Evolutionary conservation across 2,113 vertebrate genomes (phyloP).

Genomic region (Pygoscelis adeliae): DNA sequence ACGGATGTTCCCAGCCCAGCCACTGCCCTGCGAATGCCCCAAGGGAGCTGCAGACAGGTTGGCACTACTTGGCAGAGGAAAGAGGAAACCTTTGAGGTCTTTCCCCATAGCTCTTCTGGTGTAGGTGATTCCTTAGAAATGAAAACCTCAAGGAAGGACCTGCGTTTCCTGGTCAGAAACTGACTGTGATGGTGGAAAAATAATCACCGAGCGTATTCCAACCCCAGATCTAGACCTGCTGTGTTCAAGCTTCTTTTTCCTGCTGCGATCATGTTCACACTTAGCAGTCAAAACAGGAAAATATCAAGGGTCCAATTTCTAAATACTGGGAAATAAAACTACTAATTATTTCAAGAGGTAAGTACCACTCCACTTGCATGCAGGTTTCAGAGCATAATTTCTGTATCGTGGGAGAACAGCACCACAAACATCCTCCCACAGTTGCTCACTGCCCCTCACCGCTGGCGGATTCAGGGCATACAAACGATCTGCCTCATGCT

Average conservation of each 20-base stretch:
- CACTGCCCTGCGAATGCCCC: rapidly evolving
- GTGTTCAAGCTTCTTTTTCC: background rate
- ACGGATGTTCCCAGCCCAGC: background rate
- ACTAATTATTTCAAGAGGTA: conserved; percentile 69
- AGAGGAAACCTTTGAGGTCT: background rate
- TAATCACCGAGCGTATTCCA: background rate
- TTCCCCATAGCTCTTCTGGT: background rate
- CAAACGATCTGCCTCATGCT: background rate
- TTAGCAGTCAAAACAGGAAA: conserved; percentile 66
- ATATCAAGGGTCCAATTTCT: conserved; percentile 72
- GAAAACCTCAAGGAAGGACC: background rate
- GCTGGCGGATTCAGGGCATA: background rate
- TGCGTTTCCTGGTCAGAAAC: background rate
- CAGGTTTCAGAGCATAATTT: conserved; percentile 58
- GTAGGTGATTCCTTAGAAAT: background rate
- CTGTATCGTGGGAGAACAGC: conserved; percentile 39
- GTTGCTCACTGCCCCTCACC: background rate
- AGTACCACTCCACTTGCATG: conserved; percentile 46
- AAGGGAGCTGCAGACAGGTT: background rate
- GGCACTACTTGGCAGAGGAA: background rate
- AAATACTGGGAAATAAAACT: conserved; percentile 68
- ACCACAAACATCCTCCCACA: conserved; percentile 22
- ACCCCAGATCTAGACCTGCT: background rate
- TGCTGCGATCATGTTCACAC: conserved; percentile 29
- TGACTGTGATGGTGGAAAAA: background rate